These are phyloP conservation scores for Drosophila pseudotakahashii DNA, from an alignment of 2,888 invertebrate species.

Conservation along the genomic window DNA sequence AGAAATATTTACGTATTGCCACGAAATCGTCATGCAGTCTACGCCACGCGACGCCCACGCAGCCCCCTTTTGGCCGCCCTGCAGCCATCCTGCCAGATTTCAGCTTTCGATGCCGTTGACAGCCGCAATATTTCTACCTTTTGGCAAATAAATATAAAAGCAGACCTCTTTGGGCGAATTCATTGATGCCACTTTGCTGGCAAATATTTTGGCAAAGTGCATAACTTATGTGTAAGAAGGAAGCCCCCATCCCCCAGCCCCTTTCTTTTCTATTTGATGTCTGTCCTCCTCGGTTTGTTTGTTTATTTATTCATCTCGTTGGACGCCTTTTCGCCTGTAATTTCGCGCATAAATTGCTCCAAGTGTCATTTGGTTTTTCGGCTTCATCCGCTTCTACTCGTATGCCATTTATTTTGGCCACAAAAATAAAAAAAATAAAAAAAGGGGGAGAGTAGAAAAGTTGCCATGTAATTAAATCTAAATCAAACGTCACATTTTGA, in stretches of 20 bases:
- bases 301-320: constrained; percentile 54
- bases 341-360: constrained; percentile 73
- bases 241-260: constrained; percentile 15
- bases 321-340: constrained; percentile 65
- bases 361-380: constrained; percentile 53
- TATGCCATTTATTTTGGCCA: constrained; percentile 63
- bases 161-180: constrained; percentile 48
- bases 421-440: constrained; percentile 16
- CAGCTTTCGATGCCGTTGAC: constrained; percentile 65
- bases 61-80: constrained; percentile 38
- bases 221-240: constrained; percentile 43
- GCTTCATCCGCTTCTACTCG: constrained; percentile 28
- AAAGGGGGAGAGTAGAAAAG: constrained; percentile 25
- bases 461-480: constrained; percentile 79
- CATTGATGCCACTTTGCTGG: constrained; percentile 79
- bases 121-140: constrained; percentile 69
- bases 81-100: constrained; percentile 46
- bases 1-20: constrained; percentile 3
- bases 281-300: constrained; percentile 60
- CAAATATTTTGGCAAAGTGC: constrained; percentile 72
- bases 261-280: constrained; percentile 72
- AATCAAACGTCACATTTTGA: constrained; percentile 79
- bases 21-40: constrained; percentile 72
- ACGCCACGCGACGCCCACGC: constrained; percentile 76
- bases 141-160: constrained; percentile 25